Evolutionary conservation across 2,797 vertebrate species (phyloP).

Genomic region (Fratercula arctica): DNA sequence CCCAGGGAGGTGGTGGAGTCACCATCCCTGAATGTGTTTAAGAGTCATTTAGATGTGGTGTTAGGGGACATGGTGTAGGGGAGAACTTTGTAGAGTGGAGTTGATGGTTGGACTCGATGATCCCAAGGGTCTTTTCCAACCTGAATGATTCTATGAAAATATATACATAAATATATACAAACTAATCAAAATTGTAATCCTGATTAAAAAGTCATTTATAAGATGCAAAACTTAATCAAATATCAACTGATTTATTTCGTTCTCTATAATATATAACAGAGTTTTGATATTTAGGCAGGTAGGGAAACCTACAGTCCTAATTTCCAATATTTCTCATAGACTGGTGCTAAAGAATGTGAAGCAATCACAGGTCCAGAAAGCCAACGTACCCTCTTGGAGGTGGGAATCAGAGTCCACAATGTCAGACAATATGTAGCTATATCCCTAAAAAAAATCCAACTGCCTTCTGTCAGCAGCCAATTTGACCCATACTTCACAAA

Average conservation of each 20-base stretch:
- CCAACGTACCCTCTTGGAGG: neutral
- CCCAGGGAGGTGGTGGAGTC: too few relatives aligned
- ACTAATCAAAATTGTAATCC: neutral
- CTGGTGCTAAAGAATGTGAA: neutral
- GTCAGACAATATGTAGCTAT: neutral
- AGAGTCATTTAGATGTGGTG: too few relatives aligned
- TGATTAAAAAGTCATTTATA: neutral
- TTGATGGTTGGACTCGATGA: too few relatives aligned
- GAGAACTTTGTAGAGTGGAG: too few relatives aligned
- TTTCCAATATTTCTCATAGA: neutral
- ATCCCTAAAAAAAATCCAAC: neutral
- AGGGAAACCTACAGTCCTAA: neutral
- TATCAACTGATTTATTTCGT: neutral
- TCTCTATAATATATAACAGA: neutral
- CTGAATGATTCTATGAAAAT: too few relatives aligned
- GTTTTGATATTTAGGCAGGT: neutral
- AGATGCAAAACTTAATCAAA: neutral
- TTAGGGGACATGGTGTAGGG: too few relatives aligned
- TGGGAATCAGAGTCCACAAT: neutral
- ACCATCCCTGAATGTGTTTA: too few relatives aligned
- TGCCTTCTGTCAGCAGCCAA: neutral
- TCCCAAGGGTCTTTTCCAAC: too few relatives aligned
- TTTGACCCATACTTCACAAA: neutral
- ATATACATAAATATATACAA: neutral
- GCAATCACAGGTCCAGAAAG: too few relatives aligned